Base-by-base conservation (phyloP, 2,888 invertebrate genomes). In the Aquatica leii region DNA sequence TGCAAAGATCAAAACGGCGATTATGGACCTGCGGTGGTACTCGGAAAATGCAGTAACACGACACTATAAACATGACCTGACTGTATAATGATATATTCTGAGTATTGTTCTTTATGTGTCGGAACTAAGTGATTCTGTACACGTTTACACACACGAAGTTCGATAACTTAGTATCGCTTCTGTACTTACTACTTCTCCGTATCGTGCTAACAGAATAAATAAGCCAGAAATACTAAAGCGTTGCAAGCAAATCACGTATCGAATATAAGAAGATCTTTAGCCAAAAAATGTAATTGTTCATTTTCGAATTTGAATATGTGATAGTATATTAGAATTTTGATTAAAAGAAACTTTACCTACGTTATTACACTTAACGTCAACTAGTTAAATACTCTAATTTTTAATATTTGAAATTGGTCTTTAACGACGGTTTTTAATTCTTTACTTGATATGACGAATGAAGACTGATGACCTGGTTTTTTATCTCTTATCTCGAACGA, bases 21-120 rank as follows among this genome's bases (percentile, higher is more conserved):
- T 66, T 63, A 57, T 59, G 40, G 65, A 65, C 57, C 60, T 54
- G 59, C 60, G 58, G 63, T 46, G 46, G 52, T 35, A 37, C 31
- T 52, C 67, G 66, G 66, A 67, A 69, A 70, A 65, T 70, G 70
- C 69, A 70, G 68, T 55, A 61, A 53, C 69, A 61, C 66, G 66
- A 67, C 67, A 62, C 50, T 52, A 52, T 58, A 73, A 67, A 76
- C 77, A 75, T 75, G 77, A 77, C 74, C 73, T 73, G 77, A 74
- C 76, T 77, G 73, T 73, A 61, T 76, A 77, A 77, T 75, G 76
- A 76, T 71, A 72, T 74, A 77, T 77, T 77, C 77, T 71, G 72
- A 71, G 76, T 76, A 77, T 77, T 77, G 77, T 76, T 76, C 77
- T 77, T 77, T 76, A 77, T 76, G 74, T 76, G 76, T 77, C 75